A percentile compares a stretch with the other conserved stretches of the same genome.
Evolutionary conservation across 1,140 invertebrate genomes (phyloP).

Genomic region (Tetramorium parvispinum): DNA sequence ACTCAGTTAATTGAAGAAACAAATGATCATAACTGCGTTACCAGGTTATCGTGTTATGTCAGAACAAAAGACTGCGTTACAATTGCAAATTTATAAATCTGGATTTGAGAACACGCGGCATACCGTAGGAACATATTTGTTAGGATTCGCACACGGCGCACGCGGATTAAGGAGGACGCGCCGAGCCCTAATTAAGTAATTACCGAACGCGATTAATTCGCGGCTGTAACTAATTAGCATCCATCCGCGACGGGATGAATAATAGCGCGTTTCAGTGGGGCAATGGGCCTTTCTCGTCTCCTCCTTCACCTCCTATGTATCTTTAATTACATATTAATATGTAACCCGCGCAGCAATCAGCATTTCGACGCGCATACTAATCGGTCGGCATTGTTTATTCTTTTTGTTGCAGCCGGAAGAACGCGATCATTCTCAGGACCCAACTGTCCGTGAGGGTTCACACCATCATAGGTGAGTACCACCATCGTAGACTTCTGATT

Average conservation of each 20-base stretch:
- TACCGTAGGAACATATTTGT: not conserved
- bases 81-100: slow-evolving; percentile 39
- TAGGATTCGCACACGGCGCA: slow-evolving; percentile 50
- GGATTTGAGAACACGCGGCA: not conserved
- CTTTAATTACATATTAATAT: slow-evolving; percentile 59
- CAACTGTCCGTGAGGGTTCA: slow-evolving; percentile 98
- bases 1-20: not conserved
- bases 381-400: slow-evolving; percentile 79
- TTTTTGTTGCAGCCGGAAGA: slow-evolving; percentile 94
- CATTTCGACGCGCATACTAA: slow-evolving; percentile 15
- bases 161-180: slow-evolving; percentile 56
- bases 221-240: slow-evolving; percentile 76
- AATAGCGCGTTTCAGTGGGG: slow-evolving; percentile 54
- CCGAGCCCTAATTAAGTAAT: slow-evolving; percentile 77
- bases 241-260: slow-evolving; percentile 51
- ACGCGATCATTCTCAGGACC: slow-evolving; percentile 97
- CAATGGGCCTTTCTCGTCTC: slow-evolving; percentile 14
- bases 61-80: slow-evolving; percentile 41
- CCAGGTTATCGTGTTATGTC: slow-evolving; percentile 41
- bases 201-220: slow-evolving; percentile 78
- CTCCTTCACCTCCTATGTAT: not conserved
- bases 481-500: slow-evolving; percentile 51
- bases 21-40: slow-evolving; percentile 23
- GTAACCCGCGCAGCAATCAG: slow-evolving; percentile 36
- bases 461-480: slow-evolving; percentile 97